Evolutionary conservation across 2,113 vertebrate species (phyloP).

Genomic region (Eonycteris spelaea): DNA sequence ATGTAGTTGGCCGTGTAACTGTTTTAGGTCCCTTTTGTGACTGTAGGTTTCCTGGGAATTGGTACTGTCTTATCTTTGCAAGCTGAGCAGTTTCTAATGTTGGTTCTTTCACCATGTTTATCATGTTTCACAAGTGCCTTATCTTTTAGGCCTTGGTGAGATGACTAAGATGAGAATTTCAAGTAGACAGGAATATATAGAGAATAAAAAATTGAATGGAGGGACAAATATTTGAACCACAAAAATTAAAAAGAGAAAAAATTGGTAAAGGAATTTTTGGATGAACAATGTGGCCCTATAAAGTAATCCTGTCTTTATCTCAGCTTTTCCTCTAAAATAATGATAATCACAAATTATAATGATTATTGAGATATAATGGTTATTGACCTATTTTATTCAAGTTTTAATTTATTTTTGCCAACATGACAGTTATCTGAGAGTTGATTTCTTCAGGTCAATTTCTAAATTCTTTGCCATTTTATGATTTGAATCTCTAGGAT

Average conservation of each 20-base stretch:
- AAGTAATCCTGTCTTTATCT: not conserved
- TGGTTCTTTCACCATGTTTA: not conserved
- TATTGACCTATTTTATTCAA: not conserved
- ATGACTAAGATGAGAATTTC: not conserved
- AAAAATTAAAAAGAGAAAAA: not conserved
- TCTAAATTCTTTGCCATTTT: not conserved
- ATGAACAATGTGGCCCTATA: not conserved
- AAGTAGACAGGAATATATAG: not conserved
- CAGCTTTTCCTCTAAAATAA: not conserved
- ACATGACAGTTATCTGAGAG: not conserved
- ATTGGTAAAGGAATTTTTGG: not conserved
- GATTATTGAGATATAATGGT: not conserved
- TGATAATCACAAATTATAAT: not conserved
- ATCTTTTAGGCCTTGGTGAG: not conserved
- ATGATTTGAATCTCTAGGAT: not conserved
- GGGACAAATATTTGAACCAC: not conserved
- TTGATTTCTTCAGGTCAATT: not conserved
- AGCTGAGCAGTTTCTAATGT: not conserved
- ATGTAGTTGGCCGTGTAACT: not conserved
- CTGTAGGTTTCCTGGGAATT: not conserved
- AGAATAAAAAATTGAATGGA: not conserved
- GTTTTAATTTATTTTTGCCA: not conserved
- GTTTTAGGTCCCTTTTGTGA: not conserved
- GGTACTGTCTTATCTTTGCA: not conserved
- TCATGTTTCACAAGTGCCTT: not conserved